Evolutionary conservation across 2,888 invertebrate genomes (phyloP).

Genomic region (Idaea dimidiata): DNA sequence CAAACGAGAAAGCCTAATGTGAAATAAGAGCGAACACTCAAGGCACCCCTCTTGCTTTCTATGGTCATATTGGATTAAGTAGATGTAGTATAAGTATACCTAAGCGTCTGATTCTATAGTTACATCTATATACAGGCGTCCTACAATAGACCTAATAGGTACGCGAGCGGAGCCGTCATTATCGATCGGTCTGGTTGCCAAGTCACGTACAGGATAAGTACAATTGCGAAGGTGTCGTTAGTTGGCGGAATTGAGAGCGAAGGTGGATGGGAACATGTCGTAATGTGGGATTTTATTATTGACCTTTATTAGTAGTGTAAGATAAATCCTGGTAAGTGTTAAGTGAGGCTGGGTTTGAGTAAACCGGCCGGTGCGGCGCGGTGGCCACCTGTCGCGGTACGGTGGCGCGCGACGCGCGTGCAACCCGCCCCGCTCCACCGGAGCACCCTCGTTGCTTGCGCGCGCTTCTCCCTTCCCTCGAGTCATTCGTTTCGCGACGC

Average conservation of each 20-base stretch:
- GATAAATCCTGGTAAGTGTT: slow-evolving; percentile 70
- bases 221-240: slow-evolving; percentile 41
- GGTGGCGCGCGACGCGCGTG: slow-evolving; percentile 31
- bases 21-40: slow-evolving; percentile 20
- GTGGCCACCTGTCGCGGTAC: slow-evolving; percentile 69
- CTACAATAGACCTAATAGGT: slow-evolving; percentile 22
- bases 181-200: slow-evolving; percentile 61
- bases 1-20: slow-evolving; percentile 13
- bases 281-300: slow-evolving; percentile 54
- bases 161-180: slow-evolving; percentile 37
- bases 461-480: slow-evolving; percentile 70
- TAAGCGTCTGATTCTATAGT: slow-evolving; percentile 4
- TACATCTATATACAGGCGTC: slow-evolving; percentile 10
- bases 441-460: slow-evolving; percentile 49
- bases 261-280: slow-evolving; percentile 38
- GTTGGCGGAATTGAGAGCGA: slow-evolving; percentile 32
- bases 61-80: slow-evolving; percentile 8
- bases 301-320: slow-evolving; percentile 56
- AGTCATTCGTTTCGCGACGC: slow-evolving; percentile 77
- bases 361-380: slow-evolving; percentile 57
- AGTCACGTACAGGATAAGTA: slow-evolving; percentile 59
- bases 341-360: slow-evolving; percentile 45
- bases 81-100: slow-evolving; percentile 14
- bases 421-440: slow-evolving; percentile 30
- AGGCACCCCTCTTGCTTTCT: slow-evolving; percentile 12